These are phyloP conservation scores for Aphaenogaster rudis DNA, from an alignment of 1,140 invertebrate species.

Conservation along the genomic window DNA sequence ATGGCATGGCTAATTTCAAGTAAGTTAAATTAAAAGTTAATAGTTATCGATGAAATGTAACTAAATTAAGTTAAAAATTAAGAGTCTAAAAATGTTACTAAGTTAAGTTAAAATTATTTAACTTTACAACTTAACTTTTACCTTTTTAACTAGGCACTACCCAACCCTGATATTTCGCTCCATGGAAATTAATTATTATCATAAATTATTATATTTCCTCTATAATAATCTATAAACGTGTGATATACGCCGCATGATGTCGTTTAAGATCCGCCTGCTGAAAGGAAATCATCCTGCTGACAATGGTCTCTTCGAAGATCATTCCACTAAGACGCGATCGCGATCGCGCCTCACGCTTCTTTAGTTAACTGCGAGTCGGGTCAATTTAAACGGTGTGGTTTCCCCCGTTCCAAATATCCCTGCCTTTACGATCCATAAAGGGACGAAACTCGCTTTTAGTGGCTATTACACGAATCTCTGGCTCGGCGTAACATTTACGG, in stretches of 20 bases:
- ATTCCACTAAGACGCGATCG: background rate
- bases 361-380: slow-evolving; percentile 59
- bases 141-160: too few species aligned
- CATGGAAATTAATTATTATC: background rate
- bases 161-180: too few species aligned
- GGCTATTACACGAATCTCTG: slow-evolving; percentile 76
- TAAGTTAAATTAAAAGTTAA: too few species aligned
- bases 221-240: background rate
- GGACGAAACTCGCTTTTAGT: slow-evolving; percentile 76
- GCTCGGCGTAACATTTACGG: slow-evolving; percentile 75
- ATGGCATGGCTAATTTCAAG: too few species aligned
- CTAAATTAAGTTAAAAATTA: too few species aligned
- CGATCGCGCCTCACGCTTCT: slow-evolving; percentile 56
- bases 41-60: too few species aligned
- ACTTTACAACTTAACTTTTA: too few species aligned
- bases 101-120: too few species aligned
- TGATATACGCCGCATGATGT: background rate
- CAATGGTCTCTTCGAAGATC: background rate
- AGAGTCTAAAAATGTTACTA: too few species aligned
- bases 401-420: slow-evolving; percentile 73
- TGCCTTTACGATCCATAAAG: slow-evolving; percentile 75
- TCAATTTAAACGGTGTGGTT: slow-evolving; percentile 50
- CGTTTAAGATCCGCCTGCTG: background rate
- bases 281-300: background rate
- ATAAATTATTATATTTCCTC: background rate